Base-by-base conservation (phyloP, 2,113 vertebrate species). In the Pollachius pollachius region DNA sequence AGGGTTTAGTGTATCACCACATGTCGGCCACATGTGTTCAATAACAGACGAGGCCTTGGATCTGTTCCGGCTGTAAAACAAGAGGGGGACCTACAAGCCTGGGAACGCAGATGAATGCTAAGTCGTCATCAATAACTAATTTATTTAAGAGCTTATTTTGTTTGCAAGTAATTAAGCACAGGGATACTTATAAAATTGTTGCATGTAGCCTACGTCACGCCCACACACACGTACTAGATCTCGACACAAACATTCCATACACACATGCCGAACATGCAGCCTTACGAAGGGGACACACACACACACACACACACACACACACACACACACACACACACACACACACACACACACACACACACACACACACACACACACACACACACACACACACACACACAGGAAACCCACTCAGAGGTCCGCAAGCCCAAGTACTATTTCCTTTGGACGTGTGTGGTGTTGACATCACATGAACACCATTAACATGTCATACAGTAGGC, bases 391-490 rank as follows among this genome's bases (percentile, higher is more conserved):
- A 61, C 59, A 61, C 59, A 61, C 59, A 23, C 18, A 61, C 41
- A 48, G 41, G 41, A 48, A 48, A 48, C 41, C 41, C 41, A 13
- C 41, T 48, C 41, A 48, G 41, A 9, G 41, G 8, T 61, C 21
- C 12, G 2, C 59, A 2, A 12, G 21, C 18, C 17, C 21, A 11
- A 13, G 17, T 18, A 34, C 5, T 64, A 64, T 19, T 56, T 52
- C 52, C 64, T 17, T 70, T 70, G 69, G 62, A 70, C 30, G 37
- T 9, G 11, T 8, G 19, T 30, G 21, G 3, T 62, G 37, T 60
- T 62, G 18, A 62, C 18, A 52, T 69, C 68, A 62, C 59, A 62
- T 69, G 68, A 61, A 52, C 60, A 34, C n/a, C 19, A 63, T 69
- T 23, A 69, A 64, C 62, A 52, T 48, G 62, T 15, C 60, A 62